Conservation (phyloP, 2,888 invertebrate species). For the Calameuta pallipes region DNA sequence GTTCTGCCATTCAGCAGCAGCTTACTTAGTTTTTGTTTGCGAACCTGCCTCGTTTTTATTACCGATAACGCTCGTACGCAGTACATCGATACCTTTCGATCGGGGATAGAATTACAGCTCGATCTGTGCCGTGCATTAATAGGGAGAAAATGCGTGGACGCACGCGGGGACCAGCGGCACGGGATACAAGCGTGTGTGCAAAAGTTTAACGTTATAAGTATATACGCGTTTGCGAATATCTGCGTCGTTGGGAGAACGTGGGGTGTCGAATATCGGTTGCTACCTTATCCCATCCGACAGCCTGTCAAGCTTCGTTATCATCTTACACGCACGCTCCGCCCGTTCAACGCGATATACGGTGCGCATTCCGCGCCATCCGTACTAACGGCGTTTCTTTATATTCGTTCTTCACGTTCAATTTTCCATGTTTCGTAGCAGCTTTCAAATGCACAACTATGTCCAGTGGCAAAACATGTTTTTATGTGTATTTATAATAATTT, state of each 20-base stretch:
- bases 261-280: slow-evolving; percentile 61
- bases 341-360: slow-evolving; percentile 33
- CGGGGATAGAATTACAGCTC: slow-evolving; percentile 54
- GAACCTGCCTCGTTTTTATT: slow-evolving; percentile 48
- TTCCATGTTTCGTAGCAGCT: background rate
- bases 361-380: slow-evolving; percentile 21
- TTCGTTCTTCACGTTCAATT: background rate
- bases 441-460: background rate
- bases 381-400: background rate
- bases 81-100: slow-evolving; percentile 53
- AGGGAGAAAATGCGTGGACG: slow-evolving; percentile 44
- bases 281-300: slow-evolving; percentile 61
- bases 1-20: background rate
- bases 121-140: slow-evolving; percentile 47
- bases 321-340: slow-evolving; percentile 56
- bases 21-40: slow-evolving; percentile 15
- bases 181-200: background rate
- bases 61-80: slow-evolving; percentile 29
- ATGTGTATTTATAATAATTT: background rate
- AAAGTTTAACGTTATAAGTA: background rate
- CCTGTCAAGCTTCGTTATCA: slow-evolving; percentile 65
- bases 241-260: slow-evolving; percentile 45
- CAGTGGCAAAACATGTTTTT: background rate
- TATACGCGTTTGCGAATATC: slow-evolving; percentile 12
- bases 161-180: background rate